Base-by-base conservation (phyloP, 1,140 invertebrate species). In the Acromyrmex charruanus region DNA sequence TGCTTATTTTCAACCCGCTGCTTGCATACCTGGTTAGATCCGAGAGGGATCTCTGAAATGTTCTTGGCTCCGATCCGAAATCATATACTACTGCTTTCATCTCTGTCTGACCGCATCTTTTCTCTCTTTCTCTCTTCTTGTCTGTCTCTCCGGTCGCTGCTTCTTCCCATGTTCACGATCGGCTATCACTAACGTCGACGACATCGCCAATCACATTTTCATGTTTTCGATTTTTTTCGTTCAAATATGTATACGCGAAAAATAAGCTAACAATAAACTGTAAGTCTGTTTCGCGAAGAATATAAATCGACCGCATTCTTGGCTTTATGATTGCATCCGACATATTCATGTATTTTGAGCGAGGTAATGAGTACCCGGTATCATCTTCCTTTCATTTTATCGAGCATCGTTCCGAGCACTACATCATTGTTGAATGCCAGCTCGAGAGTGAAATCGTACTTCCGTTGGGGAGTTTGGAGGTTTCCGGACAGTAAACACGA, bases 1-100 rank as follows among this genome's bases (percentile, higher is more conserved):
- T 95, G 94, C 94, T 95, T 94, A 95, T 94, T 95, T 95, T 93
- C 93, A 94, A 93, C 91, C 89, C 92, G 90, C 86, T 94, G 93
- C 89, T 89, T 93, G 93, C 93, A 94, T 94, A 95, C 94, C 94
- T 94, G 94, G 92, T 94, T 94, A 93, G 91, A 94, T 93, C 91
- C 90, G 85, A 93, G 92, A 90, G 92, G 92, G 92, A 93, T 93
- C 92, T 92, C 88, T 87, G 90, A 92, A 91, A 93, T 93, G 91
- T 93, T 94, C 93, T 93, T 93, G 92, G 92, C 91, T 92, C 89
- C 87, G 93, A 94, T 94, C 92, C 93, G 94, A 93, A 94, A 94
- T 94, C 94, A 92, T 93, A 94, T 93, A 91, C 89, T 87, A 89
- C 87, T 89, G 89, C 87, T 88, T 90, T 88, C 77, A 85, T 80